Conservation (phyloP, 2,888 invertebrate genomes). For the Cancer borealis region DNA sequence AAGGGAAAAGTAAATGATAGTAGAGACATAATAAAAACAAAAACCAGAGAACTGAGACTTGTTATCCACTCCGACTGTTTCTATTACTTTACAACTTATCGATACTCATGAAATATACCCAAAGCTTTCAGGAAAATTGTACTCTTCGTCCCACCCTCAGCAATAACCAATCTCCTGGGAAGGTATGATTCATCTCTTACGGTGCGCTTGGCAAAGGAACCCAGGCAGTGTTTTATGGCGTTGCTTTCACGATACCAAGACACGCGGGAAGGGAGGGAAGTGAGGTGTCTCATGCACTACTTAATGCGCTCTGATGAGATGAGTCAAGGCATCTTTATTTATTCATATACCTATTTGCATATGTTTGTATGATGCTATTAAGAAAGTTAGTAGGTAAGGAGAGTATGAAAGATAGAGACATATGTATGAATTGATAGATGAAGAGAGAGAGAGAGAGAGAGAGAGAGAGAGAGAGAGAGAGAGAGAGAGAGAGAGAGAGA, state of each 20-base stretch:
- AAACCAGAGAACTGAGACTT: background rate
- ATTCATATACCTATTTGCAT: too few relatives aligned
- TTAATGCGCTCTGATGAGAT: too few relatives aligned
- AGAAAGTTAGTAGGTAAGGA: too few relatives aligned
- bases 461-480: too few relatives aligned
- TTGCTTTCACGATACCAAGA: background rate
- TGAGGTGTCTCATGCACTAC: background rate
- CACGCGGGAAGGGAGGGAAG: too few relatives aligned
- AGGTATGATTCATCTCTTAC: background rate
- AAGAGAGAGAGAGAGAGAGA: too few relatives aligned
- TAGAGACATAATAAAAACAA: background rate
- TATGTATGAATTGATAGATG: too few relatives aligned
- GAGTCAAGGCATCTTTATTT: too few relatives aligned
- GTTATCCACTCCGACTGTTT: background rate
- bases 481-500: too few relatives aligned
- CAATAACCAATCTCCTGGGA: background rate
- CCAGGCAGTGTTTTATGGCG: background rate
- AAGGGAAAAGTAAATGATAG: background rate
- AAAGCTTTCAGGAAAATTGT: background rate
- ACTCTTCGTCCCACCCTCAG: background rate
- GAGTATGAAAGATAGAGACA: too few relatives aligned
- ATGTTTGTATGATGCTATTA: too few relatives aligned
- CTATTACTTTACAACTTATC: background rate
- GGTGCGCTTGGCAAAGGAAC: background rate
- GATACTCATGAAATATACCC: background rate